Evolutionary conservation across 1,140 invertebrate species (phyloP).

Genomic region (Chrysomallon squamiferum): DNA sequence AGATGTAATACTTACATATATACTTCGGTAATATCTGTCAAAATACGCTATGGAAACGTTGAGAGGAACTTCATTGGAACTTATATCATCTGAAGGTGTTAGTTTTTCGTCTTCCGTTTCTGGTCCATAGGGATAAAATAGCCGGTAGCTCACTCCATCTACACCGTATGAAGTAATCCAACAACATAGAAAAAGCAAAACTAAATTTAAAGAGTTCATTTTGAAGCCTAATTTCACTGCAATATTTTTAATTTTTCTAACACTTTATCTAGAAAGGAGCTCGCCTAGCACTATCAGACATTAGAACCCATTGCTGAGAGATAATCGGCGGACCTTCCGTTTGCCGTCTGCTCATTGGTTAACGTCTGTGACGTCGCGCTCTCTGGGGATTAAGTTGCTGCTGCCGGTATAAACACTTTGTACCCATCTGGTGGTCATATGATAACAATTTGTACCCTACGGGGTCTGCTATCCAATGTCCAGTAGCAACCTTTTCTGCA

Average conservation of each 20-base stretch:
- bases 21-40: conserved; percentile 72
- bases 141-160: conserved; percentile 14
- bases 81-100: conserved; percentile 56
- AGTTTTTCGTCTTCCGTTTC: conserved; percentile 22
- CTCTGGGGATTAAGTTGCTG: conserved; percentile 5
- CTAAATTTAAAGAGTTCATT: conserved; percentile 1
- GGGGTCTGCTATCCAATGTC: no score
- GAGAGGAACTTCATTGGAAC: conserved; percentile 65
- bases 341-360: background rate
- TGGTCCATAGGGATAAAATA: conserved; percentile 34
- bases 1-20: conserved; percentile 75
- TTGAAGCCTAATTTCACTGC: background rate
- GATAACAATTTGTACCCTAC: no score
- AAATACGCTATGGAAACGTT: conserved; percentile 75
- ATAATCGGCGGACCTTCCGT: background rate
- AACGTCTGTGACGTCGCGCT: background rate
- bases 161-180: background rate
- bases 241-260: background rate
- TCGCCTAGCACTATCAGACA: background rate
- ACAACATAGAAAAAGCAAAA: background rate
- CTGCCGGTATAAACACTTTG: conserved; percentile 2
- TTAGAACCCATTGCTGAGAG: conserved; percentile 1
- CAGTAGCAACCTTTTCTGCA: no score
- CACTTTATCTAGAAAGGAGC: background rate
- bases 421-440: conserved; percentile 1